Evolutionary conservation across 2,113 vertebrate genomes (phyloP).

Genomic region (Benitochromis conjunctus): DNA sequence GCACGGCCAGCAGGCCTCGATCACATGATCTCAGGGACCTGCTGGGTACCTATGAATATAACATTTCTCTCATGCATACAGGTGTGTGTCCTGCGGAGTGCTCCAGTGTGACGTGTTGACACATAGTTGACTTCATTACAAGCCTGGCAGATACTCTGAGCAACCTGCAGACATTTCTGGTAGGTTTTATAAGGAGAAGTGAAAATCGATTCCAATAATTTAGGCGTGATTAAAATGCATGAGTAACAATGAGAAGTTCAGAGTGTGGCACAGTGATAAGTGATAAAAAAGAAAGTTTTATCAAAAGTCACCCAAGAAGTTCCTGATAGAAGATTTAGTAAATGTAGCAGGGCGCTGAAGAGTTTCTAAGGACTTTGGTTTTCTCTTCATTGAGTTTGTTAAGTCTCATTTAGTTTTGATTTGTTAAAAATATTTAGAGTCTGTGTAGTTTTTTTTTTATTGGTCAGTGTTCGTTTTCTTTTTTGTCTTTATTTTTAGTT

Average conservation of each 20-base stretch:
- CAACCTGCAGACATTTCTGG: not conserved
- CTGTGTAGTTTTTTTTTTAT: not conserved
- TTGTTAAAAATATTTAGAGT: not conserved
- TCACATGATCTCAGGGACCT: not conserved
- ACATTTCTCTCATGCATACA: not conserved
- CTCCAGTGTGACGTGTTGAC: not conserved
- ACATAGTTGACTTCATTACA: not conserved
- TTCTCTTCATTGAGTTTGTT: not conserved
- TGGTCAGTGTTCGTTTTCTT: not conserved
- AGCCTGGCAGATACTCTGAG: not conserved
- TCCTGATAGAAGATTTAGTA: not conserved
- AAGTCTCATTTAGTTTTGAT: not conserved
- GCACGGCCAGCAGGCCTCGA: not conserved
- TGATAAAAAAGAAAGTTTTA: not conserved
- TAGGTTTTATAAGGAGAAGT: not conserved
- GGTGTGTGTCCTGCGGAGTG: not conserved
- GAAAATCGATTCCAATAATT: not conserved
- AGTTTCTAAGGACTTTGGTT: not conserved
- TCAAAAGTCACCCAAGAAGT: not conserved
- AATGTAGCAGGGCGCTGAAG: not conserved
- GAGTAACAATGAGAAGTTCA: not conserved
- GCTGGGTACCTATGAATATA: not conserved
- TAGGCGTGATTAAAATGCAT: accelerated
- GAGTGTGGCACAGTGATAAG: not conserved
- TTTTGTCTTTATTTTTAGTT: not conserved